Base-by-base conservation (phyloP, 2,113 vertebrate species). In the Athene cunicularia region DNA sequence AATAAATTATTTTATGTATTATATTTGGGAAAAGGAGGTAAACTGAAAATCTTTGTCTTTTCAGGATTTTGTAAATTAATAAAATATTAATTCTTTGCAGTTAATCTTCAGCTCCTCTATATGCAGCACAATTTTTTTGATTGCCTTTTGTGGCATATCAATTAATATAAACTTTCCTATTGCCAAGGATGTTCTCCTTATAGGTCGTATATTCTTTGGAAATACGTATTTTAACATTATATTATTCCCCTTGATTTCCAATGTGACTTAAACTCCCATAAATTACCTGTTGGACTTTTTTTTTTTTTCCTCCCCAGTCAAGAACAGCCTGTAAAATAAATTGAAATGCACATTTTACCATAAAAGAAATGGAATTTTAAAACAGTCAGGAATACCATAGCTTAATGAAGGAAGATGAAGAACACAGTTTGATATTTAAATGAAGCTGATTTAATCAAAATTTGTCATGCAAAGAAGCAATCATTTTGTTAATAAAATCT, bases 381-480 rank as follows among this genome's bases (percentile, higher is more conserved):
- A 91, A 49, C 47, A 52, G 58, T 35, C 72, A 82, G 63, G 41
- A 90, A 43, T 83, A 49, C 30, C 63, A 43, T 22, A 91, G 67
- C 93, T 93, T 95, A 94, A 77, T 95, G 92, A 89, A 90, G 72
- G 67, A 76, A 95, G 94, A 86, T 90, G 64, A 95, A 94, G 94
- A 94, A 89, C 49, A 79, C 94, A 93, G 97, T 90, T 81, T 96
- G 91, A 62, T 98, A 97, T 96, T 98, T 97, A 96, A 94, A 97
- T 97, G 86, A 89, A 97, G 74, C 70, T 67, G 86, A 80, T 97
- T 97, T 98, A 97, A 97, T 98, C 84, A 98, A 97, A 98, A 97
- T 97, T 97, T 97, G 59, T 90, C 81, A 97, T 96, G 95, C 83
- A 97, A 95, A 96, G 93, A 87, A 62, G 75, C 70, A 96, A 79